phyloP scores from a whole-genome alignment of 2,888 invertebrate species.

The Camponotus fellah region DNA sequence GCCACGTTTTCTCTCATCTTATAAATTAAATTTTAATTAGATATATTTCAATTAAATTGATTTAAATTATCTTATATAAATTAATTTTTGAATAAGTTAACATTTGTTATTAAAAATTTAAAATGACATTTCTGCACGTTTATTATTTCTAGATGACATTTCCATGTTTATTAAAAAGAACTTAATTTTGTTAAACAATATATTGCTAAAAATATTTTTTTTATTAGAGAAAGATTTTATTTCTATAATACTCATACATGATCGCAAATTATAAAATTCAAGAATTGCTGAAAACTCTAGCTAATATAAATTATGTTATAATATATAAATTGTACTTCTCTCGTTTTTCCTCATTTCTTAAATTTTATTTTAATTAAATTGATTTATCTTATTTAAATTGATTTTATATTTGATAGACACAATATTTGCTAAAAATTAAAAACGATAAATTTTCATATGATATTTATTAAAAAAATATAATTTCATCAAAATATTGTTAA shows the following conservation, averaged over 20 bases:
- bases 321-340: not conserved
- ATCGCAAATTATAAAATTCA: too few relatives aligned
- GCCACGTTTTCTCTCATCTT: not conserved
- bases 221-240: too few relatives aligned
- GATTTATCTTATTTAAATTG: not conserved
- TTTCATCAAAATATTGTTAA: not conserved
- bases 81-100: not conserved
- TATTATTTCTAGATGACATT: too few relatives aligned
- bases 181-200: too few relatives aligned
- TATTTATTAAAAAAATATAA: not conserved
- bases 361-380: not conserved
- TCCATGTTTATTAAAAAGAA: too few relatives aligned
- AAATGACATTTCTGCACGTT: too few relatives aligned
- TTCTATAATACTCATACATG: too few relatives aligned
- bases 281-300: too few relatives aligned
- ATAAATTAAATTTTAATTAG: not conserved
- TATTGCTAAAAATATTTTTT: too few relatives aligned
- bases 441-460: not conserved
- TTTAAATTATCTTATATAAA: not conserved
- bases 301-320: not conserved
- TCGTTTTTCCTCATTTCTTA: not conserved
- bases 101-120: too few relatives aligned
- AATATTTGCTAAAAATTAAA: not conserved
- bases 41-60: not conserved
- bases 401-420: not conserved